phyloP scores from a whole-genome alignment of 1,140 invertebrate genomes.

The Apolygus lucorum region DNA sequence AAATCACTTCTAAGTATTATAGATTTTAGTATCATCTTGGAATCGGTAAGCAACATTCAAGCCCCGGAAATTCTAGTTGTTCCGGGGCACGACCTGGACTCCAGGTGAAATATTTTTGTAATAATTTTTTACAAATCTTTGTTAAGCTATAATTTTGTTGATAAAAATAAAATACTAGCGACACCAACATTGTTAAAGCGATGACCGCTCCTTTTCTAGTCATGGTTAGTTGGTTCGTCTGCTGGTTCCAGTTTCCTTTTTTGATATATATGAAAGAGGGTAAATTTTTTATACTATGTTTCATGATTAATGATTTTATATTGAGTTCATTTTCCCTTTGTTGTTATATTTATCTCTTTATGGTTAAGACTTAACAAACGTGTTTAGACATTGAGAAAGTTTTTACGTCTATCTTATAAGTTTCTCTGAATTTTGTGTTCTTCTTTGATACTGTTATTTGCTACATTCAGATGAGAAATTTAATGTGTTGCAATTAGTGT shows the following conservation, averaged over 20 bases:
- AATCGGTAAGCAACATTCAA: slow-evolving; percentile 16
- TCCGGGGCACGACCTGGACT: background rate
- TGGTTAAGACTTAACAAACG: background rate
- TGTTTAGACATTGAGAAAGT: background rate
- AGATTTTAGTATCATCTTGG: slow-evolving; percentile 15
- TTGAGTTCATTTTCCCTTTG: slow-evolving; percentile 32
- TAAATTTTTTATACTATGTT: slow-evolving; percentile 33
- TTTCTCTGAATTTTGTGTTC: background rate
- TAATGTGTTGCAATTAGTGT: background rate
- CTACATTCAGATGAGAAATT: background rate
- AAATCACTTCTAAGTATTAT: slow-evolving; percentile 23
- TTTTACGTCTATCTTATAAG: background rate
- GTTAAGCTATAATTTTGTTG: slow-evolving; percentile 18
- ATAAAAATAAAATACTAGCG: slow-evolving; percentile 26
- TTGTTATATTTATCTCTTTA: slow-evolving; percentile 30
- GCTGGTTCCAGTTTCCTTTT: slow-evolving; percentile 29
- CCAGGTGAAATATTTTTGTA: slow-evolving; percentile 25
- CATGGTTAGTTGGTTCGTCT: slow-evolving; percentile 33
- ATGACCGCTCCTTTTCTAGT: slow-evolving; percentile 31
- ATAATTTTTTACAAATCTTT: slow-evolving; percentile 21
- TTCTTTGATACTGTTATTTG: slow-evolving; percentile 3
- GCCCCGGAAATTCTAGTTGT: slow-evolving; percentile 16
- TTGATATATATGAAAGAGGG: slow-evolving; percentile 16
- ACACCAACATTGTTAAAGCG: slow-evolving; percentile 33
- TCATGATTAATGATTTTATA: slow-evolving; percentile 32